Percentiles rank a stretch among this genome's conserved stretches.
Conservation (phyloP, 2,113 vertebrate species). For the Plotosus lineatus region DNA sequence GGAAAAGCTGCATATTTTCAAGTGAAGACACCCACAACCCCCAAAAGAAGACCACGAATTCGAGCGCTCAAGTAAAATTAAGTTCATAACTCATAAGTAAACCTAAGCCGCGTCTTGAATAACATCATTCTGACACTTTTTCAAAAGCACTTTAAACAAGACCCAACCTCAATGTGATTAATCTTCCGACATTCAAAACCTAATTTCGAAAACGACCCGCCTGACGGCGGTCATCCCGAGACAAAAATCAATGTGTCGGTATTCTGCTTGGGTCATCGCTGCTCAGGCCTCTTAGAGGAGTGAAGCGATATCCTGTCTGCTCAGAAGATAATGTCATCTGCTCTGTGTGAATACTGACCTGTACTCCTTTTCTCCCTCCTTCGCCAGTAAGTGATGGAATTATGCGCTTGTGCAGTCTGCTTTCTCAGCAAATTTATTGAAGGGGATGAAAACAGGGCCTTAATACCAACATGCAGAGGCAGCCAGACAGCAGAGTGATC, state of each 20-base stretch:
- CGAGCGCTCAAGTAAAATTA: background rate
- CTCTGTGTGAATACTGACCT: slow-evolving; percentile 31
- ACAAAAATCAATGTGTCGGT: background rate
- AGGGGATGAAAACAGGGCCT: slow-evolving; percentile 35
- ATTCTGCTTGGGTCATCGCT: slow-evolving; percentile 11
- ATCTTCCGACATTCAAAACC: background rate
- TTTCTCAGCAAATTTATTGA: slow-evolving; percentile 38
- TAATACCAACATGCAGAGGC: slow-evolving; percentile 30
- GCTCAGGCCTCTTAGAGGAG: background rate
- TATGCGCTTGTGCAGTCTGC: slow-evolving; percentile 12
- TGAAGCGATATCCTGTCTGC: slow-evolving; percentile 25
- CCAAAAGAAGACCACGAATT: background rate
- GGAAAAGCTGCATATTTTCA: background rate
- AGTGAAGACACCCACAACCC: background rate
- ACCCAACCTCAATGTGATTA: background rate
- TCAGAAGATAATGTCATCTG: slow-evolving; percentile 37
- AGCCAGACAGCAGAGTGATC: slow-evolving; percentile 41
- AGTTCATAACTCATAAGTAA: slow-evolving; percentile 5
- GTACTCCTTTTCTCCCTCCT: background rate
- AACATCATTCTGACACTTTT: too few species aligned
- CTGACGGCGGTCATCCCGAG: background rate
- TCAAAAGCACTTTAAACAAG: background rate
- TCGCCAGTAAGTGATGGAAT: slow-evolving; percentile 34
- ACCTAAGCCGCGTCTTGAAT: background rate
- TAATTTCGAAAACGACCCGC: background rate